These are phyloP conservation scores for Monopis laevigella DNA, from an alignment of 2,888 invertebrate genomes.

Conservation along the genomic window DNA sequence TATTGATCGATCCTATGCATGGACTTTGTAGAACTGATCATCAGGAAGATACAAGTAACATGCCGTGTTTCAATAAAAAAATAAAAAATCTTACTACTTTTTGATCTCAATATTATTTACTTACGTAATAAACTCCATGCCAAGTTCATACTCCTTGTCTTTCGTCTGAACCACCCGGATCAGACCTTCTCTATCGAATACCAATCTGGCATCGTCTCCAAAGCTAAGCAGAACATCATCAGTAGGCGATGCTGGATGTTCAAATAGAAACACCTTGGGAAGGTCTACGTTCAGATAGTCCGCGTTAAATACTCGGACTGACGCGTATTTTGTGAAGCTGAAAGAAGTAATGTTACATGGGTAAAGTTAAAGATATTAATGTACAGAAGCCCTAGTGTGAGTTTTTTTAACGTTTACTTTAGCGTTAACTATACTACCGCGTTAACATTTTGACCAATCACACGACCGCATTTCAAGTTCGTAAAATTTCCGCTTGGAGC, in stretches of 20 bases:
- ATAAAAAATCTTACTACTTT: too few species aligned
- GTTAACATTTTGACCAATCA: not conserved
- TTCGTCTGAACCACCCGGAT: slow-evolving; percentile 72
- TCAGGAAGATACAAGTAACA: too few species aligned
- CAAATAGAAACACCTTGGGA: slow-evolving; percentile 43
- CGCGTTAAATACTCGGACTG: slow-evolving; percentile 63
- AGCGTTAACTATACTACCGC: too few species aligned
- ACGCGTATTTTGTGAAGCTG: slow-evolving; percentile 53
- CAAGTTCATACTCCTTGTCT: slow-evolving; percentile 28
- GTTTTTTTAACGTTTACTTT: too few species aligned
- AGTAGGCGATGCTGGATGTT: slow-evolving; percentile 23
- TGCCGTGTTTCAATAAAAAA: too few species aligned
- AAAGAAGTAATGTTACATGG: not conserved
- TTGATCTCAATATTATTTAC: slow-evolving; percentile 26
- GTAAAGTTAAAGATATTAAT: not conserved
- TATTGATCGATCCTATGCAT: too few species aligned
- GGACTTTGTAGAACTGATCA: too few species aligned
- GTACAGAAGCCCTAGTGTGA: too few species aligned
- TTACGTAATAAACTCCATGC: slow-evolving; percentile 44
- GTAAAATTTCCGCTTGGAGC: too few species aligned
- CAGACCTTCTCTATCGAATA: slow-evolving; percentile 74
- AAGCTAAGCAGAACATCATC: slow-evolving; percentile 43
- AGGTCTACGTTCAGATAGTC: slow-evolving; percentile 50
- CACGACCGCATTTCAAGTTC: too few species aligned
- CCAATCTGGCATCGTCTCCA: slow-evolving; percentile 51